phyloP scores from a whole-genome alignment of 2,888 invertebrate genomes.

The Opisthograptis luteolata region DNA sequence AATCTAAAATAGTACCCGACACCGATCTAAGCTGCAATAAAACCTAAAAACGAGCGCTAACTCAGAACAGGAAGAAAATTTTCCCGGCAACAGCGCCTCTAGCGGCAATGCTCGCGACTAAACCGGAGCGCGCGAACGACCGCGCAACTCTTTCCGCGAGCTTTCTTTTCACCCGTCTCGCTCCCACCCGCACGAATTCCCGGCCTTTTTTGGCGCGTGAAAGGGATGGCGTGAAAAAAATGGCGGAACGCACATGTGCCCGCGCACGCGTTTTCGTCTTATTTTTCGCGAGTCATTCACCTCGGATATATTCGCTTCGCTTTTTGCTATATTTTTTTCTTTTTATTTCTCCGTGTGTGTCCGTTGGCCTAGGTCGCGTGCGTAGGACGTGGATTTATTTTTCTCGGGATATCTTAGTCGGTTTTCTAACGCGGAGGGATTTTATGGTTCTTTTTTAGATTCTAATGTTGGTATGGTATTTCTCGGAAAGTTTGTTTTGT shows the following conservation, averaged over 20 bases:
- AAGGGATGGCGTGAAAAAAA: slow-evolving; percentile 73
- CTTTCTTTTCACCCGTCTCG: slow-evolving; percentile 74
- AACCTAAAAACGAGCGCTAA: slow-evolving; percentile 46
- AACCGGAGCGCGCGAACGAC: slow-evolving; percentile 62
- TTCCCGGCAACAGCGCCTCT: slow-evolving; percentile 63
- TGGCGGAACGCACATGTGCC: slow-evolving; percentile 81
- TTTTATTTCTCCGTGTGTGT: slow-evolving; percentile 69
- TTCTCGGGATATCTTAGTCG: slow-evolving; percentile 52
- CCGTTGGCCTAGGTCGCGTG: slow-evolving; percentile 73
- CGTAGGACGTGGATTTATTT: slow-evolving; percentile 68
- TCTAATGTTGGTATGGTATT: slow-evolving; percentile 40
- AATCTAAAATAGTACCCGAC: slow-evolving; percentile 7
- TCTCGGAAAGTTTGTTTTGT: slow-evolving; percentile 32
- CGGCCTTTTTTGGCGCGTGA: slow-evolving; percentile 72
- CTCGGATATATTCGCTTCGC: slow-evolving; percentile 72
- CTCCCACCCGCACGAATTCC: slow-evolving; percentile 48
- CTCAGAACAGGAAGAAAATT: slow-evolving; percentile 77
- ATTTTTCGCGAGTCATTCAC: slow-evolving; percentile 81
- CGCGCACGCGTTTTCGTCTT: slow-evolving; percentile 74
- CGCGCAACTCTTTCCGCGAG: slow-evolving; percentile 75
- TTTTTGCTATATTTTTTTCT: slow-evolving; percentile 57
- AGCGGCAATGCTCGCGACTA: slow-evolving; percentile 71
- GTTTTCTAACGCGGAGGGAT: slow-evolving; percentile 60
- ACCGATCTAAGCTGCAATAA: slow-evolving; percentile 29
- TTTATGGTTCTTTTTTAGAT: slow-evolving; percentile 52